Conservation (phyloP, 2,113 vertebrate species). For the Myrmecobius fasciatus region DNA sequence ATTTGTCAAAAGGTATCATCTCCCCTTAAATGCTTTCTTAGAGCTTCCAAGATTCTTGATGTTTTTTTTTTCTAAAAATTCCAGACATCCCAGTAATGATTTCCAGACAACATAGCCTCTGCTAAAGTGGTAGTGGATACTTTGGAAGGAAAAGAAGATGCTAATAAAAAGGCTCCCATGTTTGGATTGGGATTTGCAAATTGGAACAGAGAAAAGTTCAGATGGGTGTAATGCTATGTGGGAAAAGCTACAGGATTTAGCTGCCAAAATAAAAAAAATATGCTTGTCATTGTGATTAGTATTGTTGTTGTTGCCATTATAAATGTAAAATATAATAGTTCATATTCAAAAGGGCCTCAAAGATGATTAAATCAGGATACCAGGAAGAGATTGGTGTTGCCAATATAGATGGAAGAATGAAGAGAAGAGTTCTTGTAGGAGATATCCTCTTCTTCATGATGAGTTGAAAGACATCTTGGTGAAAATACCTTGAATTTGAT, state of each 20-base stretch:
- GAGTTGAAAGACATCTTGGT: neutral
- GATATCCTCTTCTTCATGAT: neutral
- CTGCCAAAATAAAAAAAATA: neutral
- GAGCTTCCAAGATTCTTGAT: neutral
- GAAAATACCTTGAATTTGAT: neutral
- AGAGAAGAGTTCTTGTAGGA: neutral
- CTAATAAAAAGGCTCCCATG: neutral
- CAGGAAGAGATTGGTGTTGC: neutral
- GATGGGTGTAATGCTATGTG: neutral
- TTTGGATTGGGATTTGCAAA: neutral
- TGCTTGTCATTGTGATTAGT: neutral
- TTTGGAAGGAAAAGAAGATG: neutral
- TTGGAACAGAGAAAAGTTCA: neutral
- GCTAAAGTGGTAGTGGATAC: neutral
- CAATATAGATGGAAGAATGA: neutral
- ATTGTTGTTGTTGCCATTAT: neutral
- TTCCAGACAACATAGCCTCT: neutral
- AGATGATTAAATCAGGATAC: neutral
- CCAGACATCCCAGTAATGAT: neutral
- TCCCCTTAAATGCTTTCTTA: neutral
- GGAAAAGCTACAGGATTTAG: neutral
- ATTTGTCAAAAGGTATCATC: constrained; percentile 8
- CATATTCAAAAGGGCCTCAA: neutral
- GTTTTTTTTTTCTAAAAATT: constrained; percentile 8
- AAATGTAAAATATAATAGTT: neutral